These are phyloP conservation scores for Aphelenchoides avenae DNA, from an alignment of 1,140 invertebrate species.

Conservation along the genomic window DNA sequence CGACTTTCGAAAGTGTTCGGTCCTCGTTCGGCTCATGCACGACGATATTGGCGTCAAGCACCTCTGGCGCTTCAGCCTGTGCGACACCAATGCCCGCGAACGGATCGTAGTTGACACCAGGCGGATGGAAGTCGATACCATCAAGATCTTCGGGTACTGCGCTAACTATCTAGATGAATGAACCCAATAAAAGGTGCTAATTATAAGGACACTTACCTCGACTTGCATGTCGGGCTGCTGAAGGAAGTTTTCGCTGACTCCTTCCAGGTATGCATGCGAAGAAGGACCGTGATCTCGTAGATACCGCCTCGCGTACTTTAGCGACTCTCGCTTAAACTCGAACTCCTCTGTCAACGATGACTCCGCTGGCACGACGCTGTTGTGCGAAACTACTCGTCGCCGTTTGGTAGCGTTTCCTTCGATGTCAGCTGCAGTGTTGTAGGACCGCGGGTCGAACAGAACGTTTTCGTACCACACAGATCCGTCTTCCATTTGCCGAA, in stretches of 20 bases:
- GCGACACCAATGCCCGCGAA: not conserved
- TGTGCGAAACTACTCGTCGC: not conserved
- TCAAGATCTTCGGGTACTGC: not conserved
- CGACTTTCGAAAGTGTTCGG: not conserved
- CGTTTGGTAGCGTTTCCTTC: not conserved
- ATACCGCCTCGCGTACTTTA: conserved; percentile 1
- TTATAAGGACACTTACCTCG: too few relatives aligned
- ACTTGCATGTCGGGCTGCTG: too few relatives aligned
- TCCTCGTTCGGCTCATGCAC: not conserved
- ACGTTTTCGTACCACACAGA: conserved; percentile 18
- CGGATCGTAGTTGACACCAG: not conserved
- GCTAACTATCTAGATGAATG: too few relatives aligned
- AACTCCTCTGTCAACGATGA: too few relatives aligned
- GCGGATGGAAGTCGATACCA: not conserved
- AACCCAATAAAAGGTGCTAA: not conserved
- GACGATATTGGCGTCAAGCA: conserved; percentile 5
- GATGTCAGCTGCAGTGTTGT: too few relatives aligned
- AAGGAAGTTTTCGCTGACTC: too few relatives aligned
- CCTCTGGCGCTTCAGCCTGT: not conserved
- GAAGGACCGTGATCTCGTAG: not conserved
- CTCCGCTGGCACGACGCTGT: not conserved
- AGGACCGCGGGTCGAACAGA: conserved; percentile 10
- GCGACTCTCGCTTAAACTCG: not conserved
- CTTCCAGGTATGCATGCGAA: too few relatives aligned
- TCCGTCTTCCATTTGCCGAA: conserved; percentile 25